phyloP scores from a whole-genome alignment of 2,797 vertebrate species.

The Limosa lapponica region DNA sequence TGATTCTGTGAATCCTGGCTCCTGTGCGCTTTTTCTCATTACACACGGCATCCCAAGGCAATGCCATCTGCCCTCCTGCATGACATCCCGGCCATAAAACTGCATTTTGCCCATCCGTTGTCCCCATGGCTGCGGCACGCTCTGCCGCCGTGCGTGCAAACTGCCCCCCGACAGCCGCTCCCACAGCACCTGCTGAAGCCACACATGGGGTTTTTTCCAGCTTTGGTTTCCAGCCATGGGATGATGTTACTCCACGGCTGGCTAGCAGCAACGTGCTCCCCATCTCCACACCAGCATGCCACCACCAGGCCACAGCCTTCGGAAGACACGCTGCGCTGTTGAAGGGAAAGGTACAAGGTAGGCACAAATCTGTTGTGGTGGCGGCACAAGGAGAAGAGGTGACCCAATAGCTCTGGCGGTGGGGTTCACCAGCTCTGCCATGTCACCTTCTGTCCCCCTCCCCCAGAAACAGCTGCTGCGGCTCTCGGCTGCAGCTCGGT shows the following conservation, averaged over 20 bases:
- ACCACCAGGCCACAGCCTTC: neutral
- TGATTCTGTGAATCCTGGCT: neutral
- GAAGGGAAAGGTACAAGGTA: neutral
- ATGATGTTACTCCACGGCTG: accelerated
- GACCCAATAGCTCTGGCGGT: accelerated
- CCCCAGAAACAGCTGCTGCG: neutral
- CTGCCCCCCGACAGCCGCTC: neutral
- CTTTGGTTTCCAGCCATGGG: neutral
- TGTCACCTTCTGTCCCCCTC: neutral
- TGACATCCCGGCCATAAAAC: neutral
- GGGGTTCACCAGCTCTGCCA: neutral
- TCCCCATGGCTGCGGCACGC: accelerated
- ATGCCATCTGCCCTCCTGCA: neutral
- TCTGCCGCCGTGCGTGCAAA: accelerated
- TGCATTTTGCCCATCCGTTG: neutral
- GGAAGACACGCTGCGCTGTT: accelerated
- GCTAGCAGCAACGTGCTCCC: neutral
- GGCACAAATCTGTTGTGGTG: neutral
- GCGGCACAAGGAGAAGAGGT: neutral
- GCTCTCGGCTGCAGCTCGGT: neutral
- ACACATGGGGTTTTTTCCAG: accelerated
- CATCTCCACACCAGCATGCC: neutral
- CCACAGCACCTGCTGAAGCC: neutral
- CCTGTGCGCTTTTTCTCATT: neutral
- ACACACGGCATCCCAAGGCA: neutral